These are phyloP conservation scores for Drosophila asahinai DNA, from an alignment of 1,140 invertebrate genomes.

Conservation along the genomic window DNA sequence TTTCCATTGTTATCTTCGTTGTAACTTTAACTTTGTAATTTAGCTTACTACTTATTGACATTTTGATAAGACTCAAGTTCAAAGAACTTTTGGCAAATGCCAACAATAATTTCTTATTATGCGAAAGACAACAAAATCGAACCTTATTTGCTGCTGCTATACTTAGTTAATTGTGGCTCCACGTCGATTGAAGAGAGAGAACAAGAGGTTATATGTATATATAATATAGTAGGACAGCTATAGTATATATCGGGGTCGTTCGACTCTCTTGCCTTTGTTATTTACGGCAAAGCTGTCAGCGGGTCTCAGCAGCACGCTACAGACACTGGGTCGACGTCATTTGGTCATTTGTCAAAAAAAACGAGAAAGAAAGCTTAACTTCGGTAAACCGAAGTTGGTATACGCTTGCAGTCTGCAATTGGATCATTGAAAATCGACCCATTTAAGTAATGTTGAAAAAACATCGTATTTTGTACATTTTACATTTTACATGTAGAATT, in stretches of 20 bases:
- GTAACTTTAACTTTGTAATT: neutral
- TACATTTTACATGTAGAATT: no score
- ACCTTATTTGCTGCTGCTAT: conserved; percentile 32
- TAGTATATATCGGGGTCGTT: conserved; percentile 27
- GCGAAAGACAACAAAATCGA: conserved; percentile 31
- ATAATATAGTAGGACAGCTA: neutral
- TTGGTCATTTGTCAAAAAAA: conserved; percentile 55
- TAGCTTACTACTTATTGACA: no score
- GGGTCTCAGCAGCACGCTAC: conserved; percentile 55
- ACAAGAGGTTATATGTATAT: neutral
- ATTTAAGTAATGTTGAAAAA: no score
- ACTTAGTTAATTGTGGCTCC: conserved; percentile 39
- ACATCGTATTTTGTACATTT: no score
- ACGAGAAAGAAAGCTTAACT: no score
- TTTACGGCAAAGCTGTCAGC: conserved; percentile 57
- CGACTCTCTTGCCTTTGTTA: conserved; percentile 43
- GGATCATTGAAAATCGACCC: no score
- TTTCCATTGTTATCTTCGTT: neutral
- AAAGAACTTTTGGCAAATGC: conserved; percentile 41
- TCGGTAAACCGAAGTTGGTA: no score
- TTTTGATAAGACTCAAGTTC: conserved; percentile 22
- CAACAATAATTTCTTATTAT: conserved; percentile 50
- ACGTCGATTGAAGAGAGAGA: neutral
- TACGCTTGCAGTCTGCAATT: no score
- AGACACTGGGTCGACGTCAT: conserved; percentile 57